A percentile compares a stretch with the other conserved stretches of the same genome.
Conservation (phyloP, 2,797 vertebrate genomes). For the Hydrolagus colliei region DNA sequence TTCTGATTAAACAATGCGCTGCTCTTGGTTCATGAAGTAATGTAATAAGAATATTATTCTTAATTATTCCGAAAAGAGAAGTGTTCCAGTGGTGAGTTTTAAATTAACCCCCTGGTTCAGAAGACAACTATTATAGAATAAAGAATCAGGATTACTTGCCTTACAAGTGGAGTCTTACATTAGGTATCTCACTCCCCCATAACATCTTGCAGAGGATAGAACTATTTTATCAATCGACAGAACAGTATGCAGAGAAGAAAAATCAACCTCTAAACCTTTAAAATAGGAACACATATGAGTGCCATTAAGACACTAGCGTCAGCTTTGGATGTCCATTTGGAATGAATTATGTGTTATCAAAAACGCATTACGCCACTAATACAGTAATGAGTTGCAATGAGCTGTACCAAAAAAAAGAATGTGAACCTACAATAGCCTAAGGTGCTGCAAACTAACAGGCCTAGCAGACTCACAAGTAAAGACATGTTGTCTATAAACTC, state of each 20-base stretch:
- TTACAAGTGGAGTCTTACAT: too few species aligned
- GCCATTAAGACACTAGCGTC: conserved; percentile 13
- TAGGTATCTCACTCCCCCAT: too few species aligned
- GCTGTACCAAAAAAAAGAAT: conserved; percentile 19
- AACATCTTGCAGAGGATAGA: too few species aligned
- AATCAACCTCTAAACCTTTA: conserved; percentile 24
- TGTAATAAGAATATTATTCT: too few species aligned
- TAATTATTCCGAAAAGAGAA: too few species aligned
- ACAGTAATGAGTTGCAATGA: conserved; percentile 24
- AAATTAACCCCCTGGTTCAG: too few species aligned
- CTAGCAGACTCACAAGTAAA: background rate
- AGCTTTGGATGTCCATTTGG: conserved; percentile 49
- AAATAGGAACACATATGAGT: conserved; percentile 23
- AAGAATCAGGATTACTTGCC: too few species aligned
- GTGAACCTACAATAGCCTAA: background rate
- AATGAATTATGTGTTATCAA: conserved; percentile 50
- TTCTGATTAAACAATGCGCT: too few species aligned
- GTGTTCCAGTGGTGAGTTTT: too few species aligned
- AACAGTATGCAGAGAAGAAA: background rate
- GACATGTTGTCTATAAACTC: background rate
- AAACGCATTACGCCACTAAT: conserved; percentile 35
- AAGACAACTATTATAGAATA: too few species aligned
- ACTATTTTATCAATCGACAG: background rate
- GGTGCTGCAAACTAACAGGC: background rate
- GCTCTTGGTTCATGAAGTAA: too few species aligned